Conservation (phyloP, 2,113 vertebrate genomes). For the Tychaedon coryphoeus region DNA sequence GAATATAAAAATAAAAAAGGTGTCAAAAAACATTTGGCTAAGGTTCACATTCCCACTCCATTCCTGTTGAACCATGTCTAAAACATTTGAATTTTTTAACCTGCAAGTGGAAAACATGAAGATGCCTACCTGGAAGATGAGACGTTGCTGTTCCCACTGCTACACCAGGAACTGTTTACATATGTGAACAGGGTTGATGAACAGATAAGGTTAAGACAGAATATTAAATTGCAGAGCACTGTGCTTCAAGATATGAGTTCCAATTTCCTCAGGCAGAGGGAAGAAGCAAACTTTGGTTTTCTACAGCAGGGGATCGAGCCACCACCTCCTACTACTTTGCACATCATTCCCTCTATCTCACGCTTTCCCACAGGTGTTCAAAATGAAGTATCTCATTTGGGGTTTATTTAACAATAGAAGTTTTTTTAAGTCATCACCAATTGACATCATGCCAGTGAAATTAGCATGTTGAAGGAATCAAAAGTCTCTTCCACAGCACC, state of each 20-base stretch:
- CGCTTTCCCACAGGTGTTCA: constrained; percentile 33
- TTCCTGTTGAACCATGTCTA: not conserved
- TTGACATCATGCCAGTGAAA: not conserved
- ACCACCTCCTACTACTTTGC: constrained; percentile 1
- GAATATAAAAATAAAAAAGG: not conserved
- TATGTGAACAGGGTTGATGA: not conserved
- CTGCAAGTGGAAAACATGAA: not conserved
- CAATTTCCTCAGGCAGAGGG: constrained; percentile 11
- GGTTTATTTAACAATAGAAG: not conserved
- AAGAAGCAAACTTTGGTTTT: not conserved
- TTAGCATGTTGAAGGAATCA: fast-evolving
- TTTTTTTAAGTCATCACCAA: not conserved
- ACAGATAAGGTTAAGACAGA: not conserved
- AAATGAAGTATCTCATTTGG: not conserved
- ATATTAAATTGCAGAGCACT: not conserved
- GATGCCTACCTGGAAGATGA: not conserved
- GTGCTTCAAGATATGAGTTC: constrained; percentile 2
- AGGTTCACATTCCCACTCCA: not conserved
- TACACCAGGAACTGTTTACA: constrained; percentile 1
- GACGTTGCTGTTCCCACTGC: not conserved
- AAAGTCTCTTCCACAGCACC: not conserved
- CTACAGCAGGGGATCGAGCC: not conserved
- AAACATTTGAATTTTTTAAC: not conserved
- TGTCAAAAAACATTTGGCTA: not conserved
- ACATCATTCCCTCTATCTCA: not conserved